These are phyloP conservation scores for Otolemur crassicaudatus DNA, from an alignment of 2,797 vertebrate species.

Conservation along the genomic window DNA sequence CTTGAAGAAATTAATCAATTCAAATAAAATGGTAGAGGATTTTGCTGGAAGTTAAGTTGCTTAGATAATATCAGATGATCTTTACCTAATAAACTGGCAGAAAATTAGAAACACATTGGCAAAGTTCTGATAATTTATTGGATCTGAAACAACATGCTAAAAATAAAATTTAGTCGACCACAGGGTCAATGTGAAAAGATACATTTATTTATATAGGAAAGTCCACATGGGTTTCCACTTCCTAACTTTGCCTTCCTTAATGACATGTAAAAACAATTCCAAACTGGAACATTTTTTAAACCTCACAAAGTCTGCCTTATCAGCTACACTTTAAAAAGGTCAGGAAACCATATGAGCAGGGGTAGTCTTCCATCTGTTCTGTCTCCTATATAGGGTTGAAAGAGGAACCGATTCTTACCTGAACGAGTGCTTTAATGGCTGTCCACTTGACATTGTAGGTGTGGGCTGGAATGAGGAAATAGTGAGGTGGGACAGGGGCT, in stretches of 20 bases:
- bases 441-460: neutral
- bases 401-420: neutral
- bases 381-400: neutral
- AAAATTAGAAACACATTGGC: slow-evolving; percentile 5
- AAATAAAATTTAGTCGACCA: neutral
- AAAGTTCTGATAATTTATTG: slow-evolving; percentile 6
- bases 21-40: neutral
- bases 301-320: neutral
- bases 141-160: neutral
- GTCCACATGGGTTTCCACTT: neutral
- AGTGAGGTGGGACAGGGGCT: neutral
- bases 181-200: neutral
- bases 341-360: neutral
- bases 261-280: neutral
- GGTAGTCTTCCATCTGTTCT: neutral
- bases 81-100: slow-evolving; percentile 7
- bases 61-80: neutral
- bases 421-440: neutral
- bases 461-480: neutral
- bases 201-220: slow-evolving; percentile 1
- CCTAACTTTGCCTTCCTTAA: neutral
- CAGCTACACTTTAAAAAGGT: neutral
- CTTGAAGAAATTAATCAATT: slow-evolving; percentile 45
- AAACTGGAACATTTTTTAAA: neutral
- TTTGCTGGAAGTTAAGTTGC: neutral